Evolutionary conservation across 2,113 vertebrate species (phyloP), one percentile per base, ranked within the genome.

Genomic region (Gnathonemus longibarbis): DNA sequence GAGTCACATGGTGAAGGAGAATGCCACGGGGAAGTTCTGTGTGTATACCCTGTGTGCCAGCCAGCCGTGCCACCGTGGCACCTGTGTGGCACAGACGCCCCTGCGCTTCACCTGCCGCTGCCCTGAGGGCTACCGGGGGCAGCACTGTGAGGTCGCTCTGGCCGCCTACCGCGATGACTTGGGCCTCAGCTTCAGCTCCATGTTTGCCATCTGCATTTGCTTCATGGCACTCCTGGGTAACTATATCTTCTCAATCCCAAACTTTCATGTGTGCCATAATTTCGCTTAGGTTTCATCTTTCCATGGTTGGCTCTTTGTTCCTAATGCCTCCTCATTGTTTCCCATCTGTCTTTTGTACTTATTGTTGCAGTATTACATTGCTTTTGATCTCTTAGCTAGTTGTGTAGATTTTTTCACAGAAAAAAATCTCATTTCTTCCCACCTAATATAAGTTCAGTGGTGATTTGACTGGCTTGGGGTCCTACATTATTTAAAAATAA

Each of bases 151-250:
- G 91, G 92, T 96, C 13, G 94, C 95, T 0, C 94, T 98, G 93
- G 96, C 97, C 0, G 92, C 97, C 90, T 97, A 97, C 92, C 93
- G 94, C 24, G 96, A 95, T 70, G 97, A 98, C 0, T 95, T 96
- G 27, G 97, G 97, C 90, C 95, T 97, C 50, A 97, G 96, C 94
- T 97, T 98, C 94, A 97, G 96, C 94, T 98, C 97, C 31, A 94
- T 97, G 80, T 97, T 97, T 4, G 97, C 97, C 92, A 97, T 97
- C 94, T 97, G 96, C 48, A 94, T 98, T 94, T 97, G 97, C 94
- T 97, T 97, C 95, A 94, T 98, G 96, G 97, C 96, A 0, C 94
- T 98, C 52, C 91, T 97, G 93, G 97, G 97, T 98, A 96, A 91
- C 86, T 96, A 95, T 21, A 91, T 90, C 90, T 95, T 96, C 91